phyloP scores from a whole-genome alignment of 2,113 vertebrate species.

The Pavo muticus region DNA sequence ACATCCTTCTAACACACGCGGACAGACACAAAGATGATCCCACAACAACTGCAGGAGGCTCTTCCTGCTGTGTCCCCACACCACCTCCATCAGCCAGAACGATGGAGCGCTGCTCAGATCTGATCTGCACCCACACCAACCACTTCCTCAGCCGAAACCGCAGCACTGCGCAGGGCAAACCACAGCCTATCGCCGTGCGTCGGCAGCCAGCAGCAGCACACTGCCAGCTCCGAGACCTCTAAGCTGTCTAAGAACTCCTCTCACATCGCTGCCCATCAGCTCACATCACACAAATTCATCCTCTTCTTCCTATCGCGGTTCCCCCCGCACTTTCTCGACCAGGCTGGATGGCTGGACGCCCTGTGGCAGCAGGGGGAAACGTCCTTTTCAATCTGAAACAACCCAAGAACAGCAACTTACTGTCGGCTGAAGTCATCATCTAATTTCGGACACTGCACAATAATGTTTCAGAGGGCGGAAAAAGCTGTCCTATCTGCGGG shows the following conservation, averaged over 20 bases:
- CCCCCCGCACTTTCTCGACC: not conserved
- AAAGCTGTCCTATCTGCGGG: fast-evolving
- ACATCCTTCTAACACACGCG: not conserved
- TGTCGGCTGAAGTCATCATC: not conserved
- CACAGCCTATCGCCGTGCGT: slow-evolving; percentile 50
- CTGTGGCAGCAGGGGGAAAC: not conserved
- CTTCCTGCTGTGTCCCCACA: not conserved
- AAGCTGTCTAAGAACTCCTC: not conserved
- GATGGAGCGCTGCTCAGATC: slow-evolving; percentile 59
- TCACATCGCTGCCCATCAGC: not conserved
- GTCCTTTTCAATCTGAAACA: not conserved
- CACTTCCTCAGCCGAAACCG: slow-evolving; percentile 74
- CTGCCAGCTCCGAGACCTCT: not conserved
- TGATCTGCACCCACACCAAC: slow-evolving; percentile 76
- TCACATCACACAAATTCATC: fast-evolving
- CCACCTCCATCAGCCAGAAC: slow-evolving; percentile 25
- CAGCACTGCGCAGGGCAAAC: slow-evolving; percentile 68
- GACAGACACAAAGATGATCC: not conserved
- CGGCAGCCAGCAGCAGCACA: not conserved
- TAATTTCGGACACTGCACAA: not conserved
- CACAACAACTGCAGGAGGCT: not conserved
- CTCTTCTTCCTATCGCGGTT: not conserved
- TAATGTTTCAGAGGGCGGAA: not conserved
- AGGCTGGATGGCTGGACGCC: not conserved
- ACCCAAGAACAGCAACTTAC: not conserved